phyloP scores from a whole-genome alignment of 2,888 invertebrate species.

The Hermodice carunculata region DNA sequence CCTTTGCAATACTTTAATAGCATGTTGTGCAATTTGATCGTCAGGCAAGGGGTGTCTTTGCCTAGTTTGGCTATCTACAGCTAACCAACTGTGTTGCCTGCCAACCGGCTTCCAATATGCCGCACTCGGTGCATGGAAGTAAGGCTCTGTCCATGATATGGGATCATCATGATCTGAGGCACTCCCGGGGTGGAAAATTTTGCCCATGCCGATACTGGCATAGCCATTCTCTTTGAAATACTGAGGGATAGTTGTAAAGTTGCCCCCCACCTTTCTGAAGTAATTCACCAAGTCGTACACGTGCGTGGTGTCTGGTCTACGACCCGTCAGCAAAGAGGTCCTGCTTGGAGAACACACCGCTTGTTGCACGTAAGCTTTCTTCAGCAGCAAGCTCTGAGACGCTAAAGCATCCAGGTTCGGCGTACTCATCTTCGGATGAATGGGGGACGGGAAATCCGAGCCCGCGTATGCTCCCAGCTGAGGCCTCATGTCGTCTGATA shows the following conservation, averaged over 20 bases:
- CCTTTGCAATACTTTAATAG: neutral
- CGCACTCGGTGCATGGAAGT: conserved; percentile 24
- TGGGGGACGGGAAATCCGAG: conserved; percentile 39
- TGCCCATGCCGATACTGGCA: conserved; percentile 19
- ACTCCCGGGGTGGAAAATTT: conserved; percentile 20
- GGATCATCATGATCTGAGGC: conserved; percentile 73
- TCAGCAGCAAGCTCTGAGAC: conserved; percentile 38
- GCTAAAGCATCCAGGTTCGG: conserved; percentile 48
- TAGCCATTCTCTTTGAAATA: conserved; percentile 33
- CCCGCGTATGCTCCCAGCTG: conserved; percentile 41
- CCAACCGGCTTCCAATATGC: conserved; percentile 1
- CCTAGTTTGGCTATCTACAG: conserved; percentile 7
- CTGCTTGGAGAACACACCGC: conserved; percentile 40
- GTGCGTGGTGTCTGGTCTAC: conserved; percentile 38
- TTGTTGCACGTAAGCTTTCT: conserved; percentile 44
- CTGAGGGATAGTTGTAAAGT: conserved; percentile 31
- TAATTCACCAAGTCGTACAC: conserved; percentile 34
- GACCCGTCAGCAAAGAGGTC: conserved; percentile 36
- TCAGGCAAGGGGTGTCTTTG: conserved; percentile 8
- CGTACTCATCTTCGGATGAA: conserved; percentile 43
- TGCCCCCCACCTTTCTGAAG: conserved; percentile 33
- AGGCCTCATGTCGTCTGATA: conserved; percentile 44
- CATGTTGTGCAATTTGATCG: conserved; percentile 14
- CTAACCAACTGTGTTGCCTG: conserved; percentile 16
- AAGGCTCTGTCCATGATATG: conserved; percentile 26